These are phyloP conservation scores for Onychomys arenicola DNA, from an alignment of 2,797 vertebrate species.

Conservation along the genomic window DNA sequence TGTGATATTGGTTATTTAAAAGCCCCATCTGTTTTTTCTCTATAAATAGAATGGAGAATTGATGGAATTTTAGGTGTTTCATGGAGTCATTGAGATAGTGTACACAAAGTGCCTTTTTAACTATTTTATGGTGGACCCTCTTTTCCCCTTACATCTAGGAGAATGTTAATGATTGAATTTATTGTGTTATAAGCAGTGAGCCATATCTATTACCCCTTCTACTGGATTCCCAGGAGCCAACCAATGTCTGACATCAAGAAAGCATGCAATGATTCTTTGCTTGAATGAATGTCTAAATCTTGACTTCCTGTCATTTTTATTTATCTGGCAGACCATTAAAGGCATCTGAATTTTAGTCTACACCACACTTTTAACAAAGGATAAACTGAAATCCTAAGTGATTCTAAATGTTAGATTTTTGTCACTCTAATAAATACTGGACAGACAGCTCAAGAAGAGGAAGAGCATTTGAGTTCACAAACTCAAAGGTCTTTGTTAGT, in stretches of 20 bases:
- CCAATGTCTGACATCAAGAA: not conserved
- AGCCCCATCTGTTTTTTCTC: not conserved
- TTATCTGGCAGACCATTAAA: not conserved
- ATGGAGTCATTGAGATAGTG: not conserved
- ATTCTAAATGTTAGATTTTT: not conserved
- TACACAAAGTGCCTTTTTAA: not conserved
- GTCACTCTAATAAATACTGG: not conserved
- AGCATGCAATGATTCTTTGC: not conserved
- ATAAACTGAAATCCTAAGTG: not conserved
- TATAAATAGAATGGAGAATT: constrained; percentile 4
- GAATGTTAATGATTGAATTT: not conserved
- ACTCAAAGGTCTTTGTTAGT: not conserved
- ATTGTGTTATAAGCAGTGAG: not conserved
- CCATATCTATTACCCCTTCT: not conserved
- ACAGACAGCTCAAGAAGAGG: not conserved
- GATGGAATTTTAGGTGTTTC: not conserved
- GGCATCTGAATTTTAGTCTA: not conserved
- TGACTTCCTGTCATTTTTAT: not conserved
- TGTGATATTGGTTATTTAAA: constrained; percentile 18
- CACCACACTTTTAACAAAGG: not conserved
- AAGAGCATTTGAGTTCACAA: not conserved
- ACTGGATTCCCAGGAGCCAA: not conserved
- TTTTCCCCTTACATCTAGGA: not conserved
- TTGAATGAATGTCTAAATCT: constrained; percentile 2
- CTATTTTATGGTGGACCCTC: not conserved